Evolutionary conservation across 2,113 vertebrate genomes (phyloP).

Genomic region (Baryphthengus martii): DNA sequence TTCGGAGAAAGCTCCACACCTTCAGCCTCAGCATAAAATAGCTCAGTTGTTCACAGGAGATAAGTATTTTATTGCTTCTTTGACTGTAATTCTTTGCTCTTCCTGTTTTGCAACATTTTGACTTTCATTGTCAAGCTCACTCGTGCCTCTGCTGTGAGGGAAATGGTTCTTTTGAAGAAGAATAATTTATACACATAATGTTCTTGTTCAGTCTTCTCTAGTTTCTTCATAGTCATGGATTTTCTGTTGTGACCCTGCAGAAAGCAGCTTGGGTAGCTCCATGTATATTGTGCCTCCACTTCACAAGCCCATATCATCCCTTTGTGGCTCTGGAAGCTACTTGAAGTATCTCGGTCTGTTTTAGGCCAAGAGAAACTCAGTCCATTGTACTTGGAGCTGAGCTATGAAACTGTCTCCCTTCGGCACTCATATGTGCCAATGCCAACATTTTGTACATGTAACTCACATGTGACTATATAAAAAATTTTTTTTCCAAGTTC

Average conservation of each 20-base stretch:
- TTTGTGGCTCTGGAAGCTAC: not conserved
- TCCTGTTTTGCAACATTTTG: not conserved
- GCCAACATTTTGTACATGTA: rapidly evolving
- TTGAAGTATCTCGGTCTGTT: not conserved
- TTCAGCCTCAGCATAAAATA: not conserved
- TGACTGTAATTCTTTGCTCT: not conserved
- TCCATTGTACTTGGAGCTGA: not conserved
- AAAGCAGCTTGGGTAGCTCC: not conserved
- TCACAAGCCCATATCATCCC: rapidly evolving
- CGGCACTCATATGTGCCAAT: not conserved
- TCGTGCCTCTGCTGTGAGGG: not conserved
- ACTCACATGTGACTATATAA: not conserved
- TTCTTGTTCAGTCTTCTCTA: not conserved
- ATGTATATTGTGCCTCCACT: not conserved
- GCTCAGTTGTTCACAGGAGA: not conserved
- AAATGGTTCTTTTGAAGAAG: not conserved
- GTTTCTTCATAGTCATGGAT: not conserved
- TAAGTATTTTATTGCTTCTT: not conserved
- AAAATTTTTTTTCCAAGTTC: not conserved
- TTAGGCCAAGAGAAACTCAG: not conserved
- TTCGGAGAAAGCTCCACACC: not conserved
- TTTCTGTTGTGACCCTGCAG: not conserved
- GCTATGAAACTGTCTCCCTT: not conserved
- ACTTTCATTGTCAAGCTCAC: not conserved
- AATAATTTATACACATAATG: not conserved